Evolutionary conservation across 1,140 invertebrate species (phyloP).

Genomic region (Metaphire vulgaris): DNA sequence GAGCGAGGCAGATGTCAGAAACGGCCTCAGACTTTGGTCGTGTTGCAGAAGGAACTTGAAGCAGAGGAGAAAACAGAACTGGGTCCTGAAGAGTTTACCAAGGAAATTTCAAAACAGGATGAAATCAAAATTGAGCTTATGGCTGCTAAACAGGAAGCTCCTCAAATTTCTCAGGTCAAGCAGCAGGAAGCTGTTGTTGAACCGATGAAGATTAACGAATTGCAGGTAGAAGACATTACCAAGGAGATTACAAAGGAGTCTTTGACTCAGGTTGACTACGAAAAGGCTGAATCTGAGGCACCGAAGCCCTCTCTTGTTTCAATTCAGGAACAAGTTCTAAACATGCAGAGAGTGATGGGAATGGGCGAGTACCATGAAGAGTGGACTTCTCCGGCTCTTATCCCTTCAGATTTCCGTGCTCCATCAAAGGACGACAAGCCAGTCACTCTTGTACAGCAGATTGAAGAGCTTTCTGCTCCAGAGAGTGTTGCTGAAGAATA

Average conservation of each 20-base stretch:
- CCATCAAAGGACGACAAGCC: slow-evolving; percentile 25
- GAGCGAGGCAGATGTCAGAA: slow-evolving; percentile 6
- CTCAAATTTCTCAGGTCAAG: slow-evolving; percentile 9
- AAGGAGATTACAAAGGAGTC: slow-evolving; percentile 21
- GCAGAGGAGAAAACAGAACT: slow-evolving; percentile 21
- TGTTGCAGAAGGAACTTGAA: slow-evolving; percentile 9
- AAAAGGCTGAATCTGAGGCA: background rate
- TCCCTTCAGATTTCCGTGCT: slow-evolving; percentile 21
- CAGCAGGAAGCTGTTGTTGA: slow-evolving; percentile 21
- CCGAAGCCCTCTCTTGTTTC: slow-evolving; percentile 20
- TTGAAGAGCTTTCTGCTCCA: slow-evolving; percentile 15
- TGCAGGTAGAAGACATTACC: slow-evolving; percentile 13
- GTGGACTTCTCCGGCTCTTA: slow-evolving; percentile 16
- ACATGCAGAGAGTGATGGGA: slow-evolving; percentile 19
- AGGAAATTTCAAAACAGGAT: slow-evolving; percentile 22
- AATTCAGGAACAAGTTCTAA: slow-evolving; percentile 14
- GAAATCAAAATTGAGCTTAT: slow-evolving; percentile 18
- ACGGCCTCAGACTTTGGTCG: slow-evolving; percentile 9
- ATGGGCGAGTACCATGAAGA: slow-evolving; percentile 22
- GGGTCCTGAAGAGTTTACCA: background rate
- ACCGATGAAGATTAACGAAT: slow-evolving; percentile 8
- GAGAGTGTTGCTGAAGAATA: slow-evolving; percentile 25
- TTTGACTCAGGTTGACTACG: slow-evolving; percentile 6
- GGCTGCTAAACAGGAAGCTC: slow-evolving; percentile 18
- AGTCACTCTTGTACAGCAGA: slow-evolving; percentile 11